Conservation (phyloP, 2,113 vertebrate genomes). For the Vimba vimba region DNA sequence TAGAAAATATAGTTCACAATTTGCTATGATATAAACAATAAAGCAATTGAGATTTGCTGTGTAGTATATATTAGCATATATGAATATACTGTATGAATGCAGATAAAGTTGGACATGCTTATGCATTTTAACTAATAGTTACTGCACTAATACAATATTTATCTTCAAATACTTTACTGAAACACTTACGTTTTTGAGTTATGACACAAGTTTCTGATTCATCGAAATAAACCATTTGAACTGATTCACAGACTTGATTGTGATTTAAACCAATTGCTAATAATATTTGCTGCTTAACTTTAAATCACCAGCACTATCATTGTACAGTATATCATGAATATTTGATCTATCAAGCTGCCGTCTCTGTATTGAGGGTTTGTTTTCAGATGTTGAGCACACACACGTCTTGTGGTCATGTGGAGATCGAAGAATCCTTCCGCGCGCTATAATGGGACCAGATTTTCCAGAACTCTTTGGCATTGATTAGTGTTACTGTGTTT, state of each 20-base stretch:
- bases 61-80: neutral
- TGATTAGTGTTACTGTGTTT: neutral
- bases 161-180: neutral
- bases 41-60: neutral
- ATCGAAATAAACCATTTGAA: neutral
- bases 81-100: too few species aligned
- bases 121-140: too few species aligned
- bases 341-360: neutral
- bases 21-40: neutral
- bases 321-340: neutral
- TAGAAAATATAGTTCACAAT: neutral
- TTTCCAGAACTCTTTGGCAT: conserved; percentile 17
- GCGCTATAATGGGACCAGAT: neutral
- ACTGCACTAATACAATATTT: neutral
- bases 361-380: neutral
- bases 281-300: neutral
- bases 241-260: neutral
- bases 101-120: too few species aligned
- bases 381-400: neutral
- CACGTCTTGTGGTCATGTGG: neutral
- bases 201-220: neutral
- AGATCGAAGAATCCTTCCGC: neutral
- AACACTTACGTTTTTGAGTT: neutral
- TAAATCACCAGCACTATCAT: neutral
- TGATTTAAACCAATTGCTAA: neutral